phyloP scores from a whole-genome alignment of 2,888 invertebrate species.

The Acanthosepion lycidas region DNA sequence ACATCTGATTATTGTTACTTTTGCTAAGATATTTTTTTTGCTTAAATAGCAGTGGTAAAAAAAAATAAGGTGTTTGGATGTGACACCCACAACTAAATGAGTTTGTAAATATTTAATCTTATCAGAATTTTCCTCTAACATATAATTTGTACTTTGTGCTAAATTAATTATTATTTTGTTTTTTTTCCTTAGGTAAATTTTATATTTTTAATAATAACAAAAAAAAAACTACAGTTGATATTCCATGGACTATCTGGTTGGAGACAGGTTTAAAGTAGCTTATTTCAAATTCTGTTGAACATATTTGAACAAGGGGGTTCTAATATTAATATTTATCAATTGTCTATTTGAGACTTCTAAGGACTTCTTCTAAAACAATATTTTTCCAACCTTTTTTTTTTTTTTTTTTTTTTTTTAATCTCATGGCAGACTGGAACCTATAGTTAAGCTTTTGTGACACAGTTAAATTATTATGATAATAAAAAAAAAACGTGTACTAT shows the following conservation, averaged over 20 bases:
- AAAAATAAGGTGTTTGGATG: background rate
- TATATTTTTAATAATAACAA: background rate
- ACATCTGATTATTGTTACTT: background rate
- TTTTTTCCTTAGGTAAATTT: background rate
- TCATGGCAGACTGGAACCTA: too few relatives aligned
- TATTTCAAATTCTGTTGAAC: background rate
- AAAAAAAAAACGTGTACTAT: too few relatives aligned
- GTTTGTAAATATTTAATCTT: background rate
- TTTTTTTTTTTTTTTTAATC: too few relatives aligned
- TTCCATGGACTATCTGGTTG: background rate
- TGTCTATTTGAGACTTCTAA: background rate
- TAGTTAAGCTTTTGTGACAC: too few relatives aligned
- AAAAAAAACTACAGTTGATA: background rate
- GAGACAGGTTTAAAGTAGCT: background rate
- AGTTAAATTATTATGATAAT: too few relatives aligned
- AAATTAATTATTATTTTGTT: background rate
- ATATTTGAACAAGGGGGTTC: background rate
- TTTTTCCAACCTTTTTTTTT: too few relatives aligned
- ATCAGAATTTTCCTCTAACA: background rate
- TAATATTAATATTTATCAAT: background rate
- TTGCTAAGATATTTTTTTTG: background rate
- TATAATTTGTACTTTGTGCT: background rate
- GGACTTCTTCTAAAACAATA: background rate
- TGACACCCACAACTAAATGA: background rate
- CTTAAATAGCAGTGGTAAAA: background rate